phyloP scores from a whole-genome alignment of 2,888 invertebrate genomes.

The Theretra japonica region DNA sequence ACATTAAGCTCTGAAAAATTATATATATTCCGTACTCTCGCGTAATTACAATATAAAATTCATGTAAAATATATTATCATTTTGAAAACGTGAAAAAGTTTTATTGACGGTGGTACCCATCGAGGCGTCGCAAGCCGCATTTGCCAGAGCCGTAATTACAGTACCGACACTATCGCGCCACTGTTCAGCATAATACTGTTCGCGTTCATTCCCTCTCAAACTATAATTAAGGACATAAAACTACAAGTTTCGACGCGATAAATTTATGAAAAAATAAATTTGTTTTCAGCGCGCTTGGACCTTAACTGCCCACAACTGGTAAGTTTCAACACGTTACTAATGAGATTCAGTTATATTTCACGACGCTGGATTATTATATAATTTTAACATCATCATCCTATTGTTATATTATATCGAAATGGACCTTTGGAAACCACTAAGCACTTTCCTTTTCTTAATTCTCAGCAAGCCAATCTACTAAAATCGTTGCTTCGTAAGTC shows the following conservation, averaged over 20 bases:
- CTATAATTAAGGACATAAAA: slow-evolving; percentile 15
- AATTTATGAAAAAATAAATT: neutral
- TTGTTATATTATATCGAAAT: too few relatives aligned
- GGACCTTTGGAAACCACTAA: too few relatives aligned
- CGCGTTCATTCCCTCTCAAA: slow-evolving; percentile 9
- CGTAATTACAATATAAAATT: slow-evolving; percentile 14
- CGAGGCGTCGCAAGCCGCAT: slow-evolving; percentile 20
- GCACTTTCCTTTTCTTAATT: too few relatives aligned
- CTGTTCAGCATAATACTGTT: slow-evolving; percentile 7
- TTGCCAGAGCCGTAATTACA: slow-evolving; percentile 33
- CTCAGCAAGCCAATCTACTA: too few relatives aligned
- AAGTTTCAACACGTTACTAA: neutral
- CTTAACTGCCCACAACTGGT: neutral
- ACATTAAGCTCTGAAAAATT: neutral
- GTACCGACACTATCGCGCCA: slow-evolving; percentile 6
- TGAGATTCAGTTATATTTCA: too few relatives aligned
- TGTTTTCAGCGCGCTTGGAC: neutral
- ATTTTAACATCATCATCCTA: too few relatives aligned
- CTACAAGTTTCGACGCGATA: slow-evolving; percentile 2
- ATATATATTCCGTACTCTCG: neutral
- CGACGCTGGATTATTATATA: too few relatives aligned
- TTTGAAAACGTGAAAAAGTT: slow-evolving; percentile 20
- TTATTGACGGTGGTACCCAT: slow-evolving; percentile 20
- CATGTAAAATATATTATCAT: slow-evolving; percentile 25
- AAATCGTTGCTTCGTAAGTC: too few relatives aligned